These are phyloP conservation scores for Bhutanitis thaidina DNA, from an alignment of 2,888 invertebrate species.

Conservation along the genomic window DNA sequence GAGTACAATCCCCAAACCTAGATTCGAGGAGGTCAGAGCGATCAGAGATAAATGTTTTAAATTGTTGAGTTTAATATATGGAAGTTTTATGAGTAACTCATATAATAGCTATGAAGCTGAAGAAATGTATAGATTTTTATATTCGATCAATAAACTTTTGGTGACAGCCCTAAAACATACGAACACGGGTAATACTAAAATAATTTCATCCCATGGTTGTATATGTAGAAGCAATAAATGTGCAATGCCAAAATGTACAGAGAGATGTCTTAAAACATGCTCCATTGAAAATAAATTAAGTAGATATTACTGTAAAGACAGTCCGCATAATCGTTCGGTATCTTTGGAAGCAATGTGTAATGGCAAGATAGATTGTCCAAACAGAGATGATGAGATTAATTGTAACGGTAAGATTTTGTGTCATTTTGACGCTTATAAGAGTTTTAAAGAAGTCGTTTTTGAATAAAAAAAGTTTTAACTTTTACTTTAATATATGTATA, in stretches of 20 bases:
- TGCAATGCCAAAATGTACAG: constrained; percentile 40
- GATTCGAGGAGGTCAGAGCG: constrained; percentile 31
- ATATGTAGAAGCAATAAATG: constrained; percentile 46
- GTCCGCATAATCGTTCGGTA: constrained; percentile 31
- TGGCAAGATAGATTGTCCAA: constrained; percentile 46
- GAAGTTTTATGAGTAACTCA: constrained; percentile 31
- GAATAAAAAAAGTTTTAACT: no score
- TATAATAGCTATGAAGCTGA: constrained; percentile 32
- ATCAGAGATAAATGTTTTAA: constrained; percentile 44
- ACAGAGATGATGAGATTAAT: constrained; percentile 50
- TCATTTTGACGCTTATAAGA: not conserved
- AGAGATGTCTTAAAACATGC: constrained; percentile 46
- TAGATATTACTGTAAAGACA: constrained; percentile 40
- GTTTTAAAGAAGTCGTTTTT: no score
- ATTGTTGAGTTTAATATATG: constrained; percentile 40
- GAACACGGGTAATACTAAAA: constrained; percentile 48
- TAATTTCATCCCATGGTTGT: constrained; percentile 41
- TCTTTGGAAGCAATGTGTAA: constrained; percentile 49
- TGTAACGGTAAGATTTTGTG: constrained; percentile 37
- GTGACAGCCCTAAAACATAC: constrained; percentile 49
- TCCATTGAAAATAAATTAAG: constrained; percentile 42
- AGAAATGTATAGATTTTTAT: constrained; percentile 39
- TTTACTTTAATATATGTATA: no score
- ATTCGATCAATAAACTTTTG: constrained; percentile 43
- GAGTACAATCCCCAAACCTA: constrained; percentile 21